Evolutionary conservation across 2,888 invertebrate genomes (phyloP), one percentile per base, ranked within the genome.

Genomic region (Molorchus minor): DNA sequence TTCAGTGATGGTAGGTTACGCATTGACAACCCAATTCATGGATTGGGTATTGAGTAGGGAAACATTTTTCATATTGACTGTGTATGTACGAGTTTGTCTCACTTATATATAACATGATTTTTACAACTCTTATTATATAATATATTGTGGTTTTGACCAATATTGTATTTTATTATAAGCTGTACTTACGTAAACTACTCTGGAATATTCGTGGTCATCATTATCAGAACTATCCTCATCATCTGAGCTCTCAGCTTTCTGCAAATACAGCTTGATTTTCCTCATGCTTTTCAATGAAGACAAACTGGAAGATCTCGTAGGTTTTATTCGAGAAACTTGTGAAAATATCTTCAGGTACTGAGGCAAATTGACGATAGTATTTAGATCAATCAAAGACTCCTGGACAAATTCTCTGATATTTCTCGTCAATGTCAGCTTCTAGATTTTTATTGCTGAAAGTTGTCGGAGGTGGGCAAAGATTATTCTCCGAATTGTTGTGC

Each of bases 341-440:
- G 56, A 82, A 82, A 41, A 79, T 81, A 62, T 82, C 82, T 72
- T 82, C 82, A 0, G 82, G 82, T 0, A 82, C 82, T 1, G 82
- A 76, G 82, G 81, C 46, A 82, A 70, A 71, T 81, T 82, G 0
- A 76, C 74, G 1, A 81, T 78, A 53, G 75, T 79, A 60, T 79
- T 79, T 15, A 82, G 68, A 67, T 82, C 82, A 17, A 82, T 80
- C 13, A 81, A 67, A 2, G 82, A 82, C 59, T 82, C 82, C 78
- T 73, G 1, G 82, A 81, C 70, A 80, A 75, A 69, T 80, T 81
- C 62, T 82, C 82, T 0, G 82, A 71, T 82, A 82, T 66, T 81
- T 82, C 69, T 82, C 82, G 59, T 82, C 80, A 2, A 82, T 68
- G 56, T 82, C 81, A n/a, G 77, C 77, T 58, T 79, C 80, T 61